These are phyloP conservation scores for Arizona elegans DNA, from an alignment of 2,113 vertebrate species.

Conservation along the genomic window DNA sequence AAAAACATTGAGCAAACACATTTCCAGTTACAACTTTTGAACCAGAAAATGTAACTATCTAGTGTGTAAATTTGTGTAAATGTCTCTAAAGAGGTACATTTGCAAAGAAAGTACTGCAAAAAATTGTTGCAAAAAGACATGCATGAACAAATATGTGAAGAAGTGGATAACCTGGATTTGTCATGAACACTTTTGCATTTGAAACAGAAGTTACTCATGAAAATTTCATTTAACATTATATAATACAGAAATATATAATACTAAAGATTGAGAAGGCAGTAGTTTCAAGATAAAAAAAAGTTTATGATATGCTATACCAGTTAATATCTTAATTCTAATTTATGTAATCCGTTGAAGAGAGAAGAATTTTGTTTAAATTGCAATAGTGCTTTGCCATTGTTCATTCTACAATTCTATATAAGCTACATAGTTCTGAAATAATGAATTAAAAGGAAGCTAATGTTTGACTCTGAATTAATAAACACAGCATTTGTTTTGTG, in stretches of 20 bases:
- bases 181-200: neutral
- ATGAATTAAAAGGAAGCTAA: neutral
- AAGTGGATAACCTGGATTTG: neutral
- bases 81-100: neutral
- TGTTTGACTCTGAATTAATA: neutral
- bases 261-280: neutral
- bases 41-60: rapidly evolving
- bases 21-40: neutral
- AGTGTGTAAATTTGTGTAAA: too few species aligned
- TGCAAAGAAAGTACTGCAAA: neutral
- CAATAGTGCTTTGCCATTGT: neutral
- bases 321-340: neutral
- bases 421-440: neutral
- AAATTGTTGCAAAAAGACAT: neutral
- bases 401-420: neutral
- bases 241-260: neutral
- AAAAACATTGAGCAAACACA: neutral
- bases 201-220: neutral
- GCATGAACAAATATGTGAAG: neutral
- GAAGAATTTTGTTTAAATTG: neutral
- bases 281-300: neutral
- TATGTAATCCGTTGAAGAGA: neutral
- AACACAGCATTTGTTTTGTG: neutral
- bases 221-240: neutral
- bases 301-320: neutral